Base-by-base conservation (phyloP, 1,140 invertebrate genomes). In the Lasaia peninsularis region DNA sequence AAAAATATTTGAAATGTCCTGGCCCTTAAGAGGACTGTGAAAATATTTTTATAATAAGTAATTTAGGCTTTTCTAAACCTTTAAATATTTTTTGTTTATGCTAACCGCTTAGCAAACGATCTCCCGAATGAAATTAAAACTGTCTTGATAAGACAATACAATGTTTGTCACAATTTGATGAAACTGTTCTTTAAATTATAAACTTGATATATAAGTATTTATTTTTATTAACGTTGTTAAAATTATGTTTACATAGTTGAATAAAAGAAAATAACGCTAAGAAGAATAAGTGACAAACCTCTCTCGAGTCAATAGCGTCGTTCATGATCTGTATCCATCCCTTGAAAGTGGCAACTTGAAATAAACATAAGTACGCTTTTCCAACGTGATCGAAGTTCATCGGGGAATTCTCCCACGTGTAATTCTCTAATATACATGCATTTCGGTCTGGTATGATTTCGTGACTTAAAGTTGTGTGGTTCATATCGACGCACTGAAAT, bases 371-470 rank as follows among this genome's bases (percentile, higher is more conserved):
- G 88, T 99, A 99, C 20, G 97, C 98, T 91, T 98, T 98, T 33
- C 97, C 94, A 8, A 99, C 98, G 89, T 99, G 97, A 89, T 99
- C 98, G 89, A 99, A 99, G 90, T 99, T 99, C 93, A 99, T 98
- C 61, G 94, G 93, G 33, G 97, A 97, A 90, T 99, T 99, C 86
- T 95, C 94, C 98, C 98, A 99, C 12, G 95, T 96, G 73, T 96
- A 95, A 81, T 98, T 98, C 88, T 96, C 95, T 64, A 94, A 92
- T 58, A 93, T 91, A 74, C 96, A 98, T 21, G 95, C 95, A 74
- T 94, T 95, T 76, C 91, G 90, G 78, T 96, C 95, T 21, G 95
- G 95, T 71, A 98, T 96, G 58, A 97, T 96, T 86, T 96, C 94
- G 71, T 93, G 93, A 79, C 95, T 97, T 24, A 97, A 80, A 52